Conservation (phyloP, 2,888 invertebrate species). For the Lasioglossum morio region DNA sequence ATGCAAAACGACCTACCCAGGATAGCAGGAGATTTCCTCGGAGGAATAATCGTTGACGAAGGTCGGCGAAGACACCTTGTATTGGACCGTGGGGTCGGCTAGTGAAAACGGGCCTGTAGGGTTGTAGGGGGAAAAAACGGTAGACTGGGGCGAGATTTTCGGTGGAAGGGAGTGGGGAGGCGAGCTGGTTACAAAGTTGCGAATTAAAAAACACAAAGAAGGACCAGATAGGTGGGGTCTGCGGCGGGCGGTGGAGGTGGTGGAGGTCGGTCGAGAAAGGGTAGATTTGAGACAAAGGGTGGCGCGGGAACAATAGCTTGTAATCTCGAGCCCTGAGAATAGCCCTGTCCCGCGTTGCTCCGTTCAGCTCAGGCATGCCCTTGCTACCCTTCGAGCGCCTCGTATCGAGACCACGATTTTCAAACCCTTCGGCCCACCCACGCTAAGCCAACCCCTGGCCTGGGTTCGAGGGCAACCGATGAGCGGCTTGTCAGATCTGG, state of each 20-base stretch:
- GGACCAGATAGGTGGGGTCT: conserved; percentile 65
- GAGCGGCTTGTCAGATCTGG: conserved; percentile 72
- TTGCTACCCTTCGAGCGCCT: conserved; percentile 49
- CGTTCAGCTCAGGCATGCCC: conserved; percentile 66
- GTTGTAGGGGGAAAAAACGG: conserved; percentile 11
- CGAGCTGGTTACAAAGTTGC: conserved; percentile 79
- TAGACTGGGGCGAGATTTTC: conserved; percentile 59
- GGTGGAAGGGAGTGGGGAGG: conserved; percentile 28
- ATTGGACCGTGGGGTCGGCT: conserved; percentile 54
- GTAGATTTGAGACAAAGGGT: conserved; percentile 83
- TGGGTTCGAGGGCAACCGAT: conserved; percentile 22
- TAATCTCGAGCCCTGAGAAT: conserved; percentile 83
- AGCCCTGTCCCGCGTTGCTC: conserved; percentile 74
- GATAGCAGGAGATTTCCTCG: conserved; percentile 44
- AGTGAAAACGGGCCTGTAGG: conserved; percentile 41
- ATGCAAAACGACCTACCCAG: conserved; percentile 47
- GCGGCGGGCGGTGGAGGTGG: conserved; percentile 23
- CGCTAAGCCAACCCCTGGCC: background rate
- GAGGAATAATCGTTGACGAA: conserved; percentile 70
- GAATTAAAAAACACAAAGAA: conserved; percentile 83
- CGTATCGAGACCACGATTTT: conserved; percentile 66
- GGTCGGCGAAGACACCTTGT: conserved; percentile 55
- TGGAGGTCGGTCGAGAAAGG: conserved; percentile 67
- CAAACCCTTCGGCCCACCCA: conserved; percentile 24
- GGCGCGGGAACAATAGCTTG: conserved; percentile 82